These are phyloP conservation scores for Sebastes fasciatus DNA, from an alignment of 2,113 vertebrate genomes.

Conservation along the genomic window DNA sequence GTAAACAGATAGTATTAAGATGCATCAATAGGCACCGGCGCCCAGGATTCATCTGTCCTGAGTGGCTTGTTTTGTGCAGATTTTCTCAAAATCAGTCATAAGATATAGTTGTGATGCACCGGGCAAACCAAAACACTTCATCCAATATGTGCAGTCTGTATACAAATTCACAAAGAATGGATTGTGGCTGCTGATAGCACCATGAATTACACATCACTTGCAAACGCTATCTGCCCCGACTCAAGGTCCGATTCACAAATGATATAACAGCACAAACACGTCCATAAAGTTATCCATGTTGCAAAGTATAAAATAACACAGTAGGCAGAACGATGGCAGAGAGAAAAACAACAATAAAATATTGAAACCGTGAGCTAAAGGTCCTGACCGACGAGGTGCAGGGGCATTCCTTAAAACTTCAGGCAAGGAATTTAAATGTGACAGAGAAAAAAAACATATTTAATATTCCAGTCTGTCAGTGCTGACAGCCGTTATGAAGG, in stretches of 20 bases:
- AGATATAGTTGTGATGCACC: conserved; percentile 7
- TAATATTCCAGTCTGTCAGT: not conserved
- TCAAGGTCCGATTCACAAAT: too few relatives aligned
- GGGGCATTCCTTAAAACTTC: not conserved
- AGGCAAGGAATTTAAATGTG: not conserved
- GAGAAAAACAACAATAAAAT: not conserved
- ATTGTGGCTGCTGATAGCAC: not conserved
- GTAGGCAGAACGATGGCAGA: not conserved
- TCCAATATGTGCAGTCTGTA: not conserved
- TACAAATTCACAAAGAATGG: not conserved
- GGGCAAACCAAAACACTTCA: not conserved
- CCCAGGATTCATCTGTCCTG: not conserved
- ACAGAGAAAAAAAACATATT: not conserved
- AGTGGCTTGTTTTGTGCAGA: not conserved
- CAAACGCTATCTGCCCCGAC: not conserved
- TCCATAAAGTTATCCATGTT: not conserved
- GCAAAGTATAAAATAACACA: not conserved
- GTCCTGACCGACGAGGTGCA: not conserved
- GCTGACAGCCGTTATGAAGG: not conserved
- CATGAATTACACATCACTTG: not conserved
- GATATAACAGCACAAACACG: not conserved
- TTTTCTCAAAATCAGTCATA: conserved; percentile 7
- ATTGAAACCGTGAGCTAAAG: not conserved
- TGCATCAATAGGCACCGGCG: not conserved
- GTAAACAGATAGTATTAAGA: conserved; percentile 32